Base-by-base conservation (phyloP, 1,140 invertebrate genomes). In the Microplitis demolitor region DNA sequence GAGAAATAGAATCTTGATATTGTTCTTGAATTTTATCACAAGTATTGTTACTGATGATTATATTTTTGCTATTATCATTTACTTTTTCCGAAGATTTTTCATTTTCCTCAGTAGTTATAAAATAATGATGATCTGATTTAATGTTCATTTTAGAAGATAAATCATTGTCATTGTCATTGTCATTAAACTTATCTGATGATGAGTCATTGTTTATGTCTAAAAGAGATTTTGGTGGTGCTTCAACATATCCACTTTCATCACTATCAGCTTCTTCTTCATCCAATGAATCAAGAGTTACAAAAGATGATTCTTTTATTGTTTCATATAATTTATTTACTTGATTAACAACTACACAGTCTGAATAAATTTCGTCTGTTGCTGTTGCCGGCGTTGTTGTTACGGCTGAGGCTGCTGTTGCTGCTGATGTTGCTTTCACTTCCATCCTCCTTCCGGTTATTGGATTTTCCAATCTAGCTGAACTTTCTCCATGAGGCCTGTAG, bases 241-340 rank as follows among this genome's bases (percentile, higher is more conserved):
- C 88, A 31, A 89, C 89, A 78, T 89, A 89, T 35, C 89, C 89
- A 70, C 88, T 89, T 74, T 89, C 89, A 76, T 90, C 89, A 78
- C 89, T 90, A 76, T 86, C 86, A 39, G 77, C 84, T 53, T 83
- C 85, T 66, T 86, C 85, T 70, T 75, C 74, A 37, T 74, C 68
- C 0, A 86, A 77, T 4, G 82, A 82, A 67, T 84, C 84, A 24
- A 85, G 60, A 4, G 79, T 81, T 16, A 82, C 63, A 66, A 84
- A 86, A 4, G 61, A 68, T 0, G 66, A 54, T 54, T 68, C n/a
- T 62, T n/a, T 39, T n/a, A 37, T 58, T 51, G 31, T 60, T 69
- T 58, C 8, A 50, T 34, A 37, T 61, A 58, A 8, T 54, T 54
- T 37, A 37, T 61, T 37, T 69, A 16, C 3, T 69, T 54, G 24